Evolutionary conservation across 2,113 vertebrate species (phyloP), one percentile per base, ranked within the genome.

Genomic region (Myotis lucifugus): DNA sequence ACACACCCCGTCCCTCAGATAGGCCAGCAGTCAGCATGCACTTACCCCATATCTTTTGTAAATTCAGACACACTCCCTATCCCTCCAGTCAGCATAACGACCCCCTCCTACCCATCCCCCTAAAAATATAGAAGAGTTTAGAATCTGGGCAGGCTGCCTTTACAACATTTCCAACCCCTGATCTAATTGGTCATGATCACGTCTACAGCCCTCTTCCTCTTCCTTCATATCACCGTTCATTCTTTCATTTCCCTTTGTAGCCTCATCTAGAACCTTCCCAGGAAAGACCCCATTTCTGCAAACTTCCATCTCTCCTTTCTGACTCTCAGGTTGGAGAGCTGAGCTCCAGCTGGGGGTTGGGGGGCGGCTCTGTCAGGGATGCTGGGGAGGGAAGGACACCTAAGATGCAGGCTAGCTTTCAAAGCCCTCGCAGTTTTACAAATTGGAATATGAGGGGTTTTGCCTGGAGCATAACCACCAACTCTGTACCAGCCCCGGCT

Each of bases 291-390:
- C 8, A 8, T 42, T 40, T 85, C 52, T 61, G 19, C 34, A 64
- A 18, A 8, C n/a, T 67, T 76, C 4, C 15, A 13, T 23, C 66
- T 72, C 29, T 32, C 17, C 48, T 83, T 29, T 27, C 32, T 48
- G 25, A 9, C 23, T 34, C 74, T 34, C 34, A 23, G n/a, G 7
- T 40, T 83, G 52, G 4, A 66, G 61, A 69, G 9, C 0, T 15
- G 27, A 70, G 10, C 64, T 77, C 15, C 34, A 14, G 0, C 6
- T 29, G 50, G 12, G 18, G 37, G 37, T 37, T 2, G 37, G 37
- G 37, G n/a, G 72, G 67, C 34, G 59, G 15, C 0, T 2, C 32
- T 0, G 0, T 69, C 7, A 0, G 67, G 10, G 29, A 10, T 10
- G 6, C 13, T 48, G 32, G 37, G 29, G 9, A 3, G 23, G 0